These are phyloP conservation scores for Drosophila punjabiensis DNA, from an alignment of 1,140 invertebrate species.

Conservation along the genomic window DNA sequence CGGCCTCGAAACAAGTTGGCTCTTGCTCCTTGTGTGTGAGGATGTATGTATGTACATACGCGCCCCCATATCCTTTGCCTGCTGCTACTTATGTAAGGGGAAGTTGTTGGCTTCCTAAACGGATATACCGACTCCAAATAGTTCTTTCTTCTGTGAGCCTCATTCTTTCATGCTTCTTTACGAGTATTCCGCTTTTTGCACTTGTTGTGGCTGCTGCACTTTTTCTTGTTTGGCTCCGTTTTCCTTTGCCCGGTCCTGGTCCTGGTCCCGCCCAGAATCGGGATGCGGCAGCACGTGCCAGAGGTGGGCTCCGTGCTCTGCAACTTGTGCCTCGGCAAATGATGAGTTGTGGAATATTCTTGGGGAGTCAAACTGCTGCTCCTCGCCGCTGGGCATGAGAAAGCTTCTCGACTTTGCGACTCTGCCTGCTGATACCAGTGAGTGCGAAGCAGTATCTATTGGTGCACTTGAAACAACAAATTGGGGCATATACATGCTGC, in stretches of 20 bases:
- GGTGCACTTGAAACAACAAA: conserved; percentile 11
- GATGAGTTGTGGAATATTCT: conserved; percentile 54
- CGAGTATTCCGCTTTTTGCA: conserved; percentile 47
- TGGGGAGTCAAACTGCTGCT: conserved; percentile 21
- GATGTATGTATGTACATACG: conserved; percentile 22
- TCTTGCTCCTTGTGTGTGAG: conserved; percentile 20
- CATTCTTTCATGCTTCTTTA: conserved; percentile 63
- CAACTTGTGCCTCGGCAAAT: conserved; percentile 33
- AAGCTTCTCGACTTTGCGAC: conserved; percentile 46
- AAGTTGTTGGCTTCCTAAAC: conserved; percentile 82
- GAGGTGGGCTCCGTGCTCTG: conserved; percentile 41
- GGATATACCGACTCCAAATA: conserved; percentile 81
- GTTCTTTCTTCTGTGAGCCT: conserved; percentile 55
- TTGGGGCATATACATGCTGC: neutral
- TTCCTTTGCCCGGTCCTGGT: conserved; percentile 13
- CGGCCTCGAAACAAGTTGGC: conserved; percentile 23
- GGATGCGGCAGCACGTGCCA: conserved; percentile 58
- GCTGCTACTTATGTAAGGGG: conserved; percentile 70
- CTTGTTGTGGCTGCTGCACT: conserved; percentile 44
- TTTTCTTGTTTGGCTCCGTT: conserved; percentile 39
- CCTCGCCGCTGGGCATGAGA: neutral
- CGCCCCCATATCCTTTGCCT: conserved; percentile 30
- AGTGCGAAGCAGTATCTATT: conserved; percentile 8
- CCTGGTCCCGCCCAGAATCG: conserved; percentile 15
- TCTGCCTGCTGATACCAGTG: conserved; percentile 27